Conservation (phyloP, 1,140 invertebrate species). For the Meloidogyne hapla region DNA sequence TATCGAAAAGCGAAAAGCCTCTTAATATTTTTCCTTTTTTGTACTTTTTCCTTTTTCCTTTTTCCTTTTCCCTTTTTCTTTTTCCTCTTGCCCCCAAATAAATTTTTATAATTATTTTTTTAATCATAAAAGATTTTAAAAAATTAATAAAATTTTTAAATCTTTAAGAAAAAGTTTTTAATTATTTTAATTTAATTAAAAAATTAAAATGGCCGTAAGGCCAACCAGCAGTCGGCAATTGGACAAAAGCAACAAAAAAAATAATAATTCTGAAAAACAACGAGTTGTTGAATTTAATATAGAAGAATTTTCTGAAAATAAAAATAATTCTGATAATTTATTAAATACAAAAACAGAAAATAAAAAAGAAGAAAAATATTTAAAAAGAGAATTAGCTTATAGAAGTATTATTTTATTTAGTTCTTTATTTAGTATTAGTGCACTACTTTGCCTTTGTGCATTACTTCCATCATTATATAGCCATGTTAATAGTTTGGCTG, state of each 20-base stretch:
- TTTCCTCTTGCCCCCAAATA: background rate
- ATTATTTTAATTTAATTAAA: background rate
- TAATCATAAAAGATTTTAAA: too few relatives aligned
- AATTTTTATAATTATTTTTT: background rate
- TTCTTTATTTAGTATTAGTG: constrained; percentile 49
- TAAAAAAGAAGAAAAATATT: constrained; percentile 8
- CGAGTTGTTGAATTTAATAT: background rate
- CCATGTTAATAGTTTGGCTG: constrained; percentile 55
- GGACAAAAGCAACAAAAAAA: background rate
- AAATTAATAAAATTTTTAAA: background rate
- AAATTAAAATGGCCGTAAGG: background rate
- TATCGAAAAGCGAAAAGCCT: background rate
- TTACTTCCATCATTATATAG: constrained; percentile 60
- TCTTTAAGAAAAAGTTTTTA: background rate
- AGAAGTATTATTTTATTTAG: constrained; percentile 53
- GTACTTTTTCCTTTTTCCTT: background rate
- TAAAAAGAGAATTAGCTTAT: constrained; percentile 48
- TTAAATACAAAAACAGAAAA: background rate
- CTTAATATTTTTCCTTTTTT: background rate
- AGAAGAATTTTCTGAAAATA: background rate
- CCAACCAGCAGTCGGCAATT: background rate
- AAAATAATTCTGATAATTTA: background rate
- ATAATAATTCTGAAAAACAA: background rate
- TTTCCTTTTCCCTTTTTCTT: background rate
- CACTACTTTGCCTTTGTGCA: constrained; percentile 53